Evolutionary conservation across 1,140 invertebrate genomes (phyloP), one percentile per base, ranked within the genome.

Genomic region (Drosophila baimaii): DNA sequence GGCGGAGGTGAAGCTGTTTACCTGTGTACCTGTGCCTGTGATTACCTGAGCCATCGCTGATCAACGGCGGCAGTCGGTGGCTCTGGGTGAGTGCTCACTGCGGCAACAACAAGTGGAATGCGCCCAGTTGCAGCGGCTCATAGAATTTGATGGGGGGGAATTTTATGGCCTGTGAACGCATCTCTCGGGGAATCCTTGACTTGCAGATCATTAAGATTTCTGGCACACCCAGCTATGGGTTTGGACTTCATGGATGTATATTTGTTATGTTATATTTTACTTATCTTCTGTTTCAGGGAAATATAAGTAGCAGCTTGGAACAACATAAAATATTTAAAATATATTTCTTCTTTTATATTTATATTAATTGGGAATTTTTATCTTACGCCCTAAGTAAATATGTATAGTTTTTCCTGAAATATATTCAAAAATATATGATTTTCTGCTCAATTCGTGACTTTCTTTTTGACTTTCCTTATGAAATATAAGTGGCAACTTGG

Each of bases 61-160:
- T 69, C 65, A 47, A 6, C 35, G 27, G 59, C 31, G 46, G n/a
- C n/a, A n/a, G n/a, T n/a, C n/a, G n/a, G 25, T 65, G 21, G 61
- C 65, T 65, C 35, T 69, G 65, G 61, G 65, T 65, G 61, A 69
- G 61, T 69, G 65, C 65, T 49, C 37, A 75, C 79, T 79, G 79
- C 77, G 63, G 62, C 62, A 31, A 4, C 65, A 69, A 65, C 65
- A 69, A 52, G 61, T 66, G 61, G 61, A 65, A 65, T 69, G 39
- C 61, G 27, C 55, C n/a, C 4, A n/a, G 41, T 19, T 54, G 52
- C 62, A 69, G 61, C 31, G 7, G 31, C 56, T 37, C 49, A 52
- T 21, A 15, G 49, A 52, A 21, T 33, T 52, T 33, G 29, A 33
- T 33, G 21, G 15, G 5, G 21, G 15, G 5, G 19, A 29, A 29